These are phyloP conservation scores for Vireo griseus DNA, from an alignment of 2,797 vertebrate species.

Conservation along the genomic window DNA sequence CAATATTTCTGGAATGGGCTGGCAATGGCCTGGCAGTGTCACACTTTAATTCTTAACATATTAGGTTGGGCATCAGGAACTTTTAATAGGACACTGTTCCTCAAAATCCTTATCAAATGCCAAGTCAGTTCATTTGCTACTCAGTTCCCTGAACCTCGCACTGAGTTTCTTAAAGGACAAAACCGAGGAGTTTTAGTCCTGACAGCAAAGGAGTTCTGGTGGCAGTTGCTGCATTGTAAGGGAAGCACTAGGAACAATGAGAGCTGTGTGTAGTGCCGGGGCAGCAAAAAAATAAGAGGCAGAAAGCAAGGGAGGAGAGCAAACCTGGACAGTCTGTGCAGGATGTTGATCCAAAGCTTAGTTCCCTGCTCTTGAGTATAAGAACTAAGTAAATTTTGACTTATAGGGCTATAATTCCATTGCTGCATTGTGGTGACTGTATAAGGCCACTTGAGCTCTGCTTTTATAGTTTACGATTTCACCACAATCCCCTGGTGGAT, in stretches of 20 bases:
- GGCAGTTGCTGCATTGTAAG: neutral
- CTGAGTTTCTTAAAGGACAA: neutral
- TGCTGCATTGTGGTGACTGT: constrained; percentile 31
- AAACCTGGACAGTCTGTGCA: neutral
- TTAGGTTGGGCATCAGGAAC: neutral
- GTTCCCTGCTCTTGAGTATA: constrained; percentile 1
- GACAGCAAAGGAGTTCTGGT: neutral
- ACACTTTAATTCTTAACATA: neutral
- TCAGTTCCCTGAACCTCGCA: neutral
- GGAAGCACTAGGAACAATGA: neutral
- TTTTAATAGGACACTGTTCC: neutral
- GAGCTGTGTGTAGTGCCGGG: neutral
- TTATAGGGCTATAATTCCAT: constrained; percentile 66
- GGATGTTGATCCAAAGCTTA: neutral
- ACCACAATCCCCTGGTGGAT: constrained; percentile 43
- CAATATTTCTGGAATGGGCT: neutral
- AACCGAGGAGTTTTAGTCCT: neutral
- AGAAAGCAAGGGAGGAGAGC: neutral
- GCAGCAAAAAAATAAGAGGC: neutral
- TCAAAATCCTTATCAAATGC: neutral
- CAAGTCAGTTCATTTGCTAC: neutral
- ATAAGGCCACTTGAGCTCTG: constrained; percentile 54
- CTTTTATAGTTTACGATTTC: constrained; percentile 58
- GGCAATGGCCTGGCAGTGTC: neutral
- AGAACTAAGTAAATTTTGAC: constrained; percentile 50